Conservation (phyloP, 64 coral and sea anemone genomes). For the Pocillopora damicornis region DNA sequence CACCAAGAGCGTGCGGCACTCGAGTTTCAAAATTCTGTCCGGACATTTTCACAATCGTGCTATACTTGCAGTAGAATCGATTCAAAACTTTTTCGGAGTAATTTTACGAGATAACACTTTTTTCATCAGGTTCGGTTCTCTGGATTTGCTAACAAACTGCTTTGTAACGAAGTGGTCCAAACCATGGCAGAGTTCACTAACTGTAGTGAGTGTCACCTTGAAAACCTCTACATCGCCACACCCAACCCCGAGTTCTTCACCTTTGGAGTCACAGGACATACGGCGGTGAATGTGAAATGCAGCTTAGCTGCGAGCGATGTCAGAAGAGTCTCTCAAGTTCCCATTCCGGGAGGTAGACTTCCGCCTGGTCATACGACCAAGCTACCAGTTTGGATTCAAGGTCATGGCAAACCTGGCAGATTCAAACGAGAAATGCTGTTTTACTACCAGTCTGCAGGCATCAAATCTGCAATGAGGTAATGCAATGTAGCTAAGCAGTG, state of each 20-base stretch:
- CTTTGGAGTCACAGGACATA: slow-evolving; percentile 16
- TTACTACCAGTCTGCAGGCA: slow-evolving; percentile 82
- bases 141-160: slow-evolving; percentile 70
- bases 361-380: slow-evolving; percentile 57
- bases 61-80: too few relatives aligned
- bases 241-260: slow-evolving; percentile 73
- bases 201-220: slow-evolving; percentile 61
- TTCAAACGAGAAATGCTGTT: slow-evolving; percentile 69
- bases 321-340: slow-evolving; percentile 60
- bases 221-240: slow-evolving; percentile 69
- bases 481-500: background rate
- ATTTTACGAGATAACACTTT: background rate
- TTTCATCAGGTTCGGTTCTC: slow-evolving; percentile 65
- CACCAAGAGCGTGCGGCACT: too few relatives aligned
- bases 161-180: slow-evolving; percentile 78
- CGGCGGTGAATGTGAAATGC: background rate
- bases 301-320: slow-evolving; percentile 17
- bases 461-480: slow-evolving; percentile 70
- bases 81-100: background rate
- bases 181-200: slow-evolving; percentile 81
- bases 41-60: too few relatives aligned
- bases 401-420: slow-evolving; percentile 32
- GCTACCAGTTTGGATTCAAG: slow-evolving; percentile 87
- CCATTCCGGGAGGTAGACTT: slow-evolving; percentile 60
- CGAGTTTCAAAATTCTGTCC: too few relatives aligned